Conservation (phyloP, 2,113 vertebrate species). For the Ictalurus punctatus region DNA sequence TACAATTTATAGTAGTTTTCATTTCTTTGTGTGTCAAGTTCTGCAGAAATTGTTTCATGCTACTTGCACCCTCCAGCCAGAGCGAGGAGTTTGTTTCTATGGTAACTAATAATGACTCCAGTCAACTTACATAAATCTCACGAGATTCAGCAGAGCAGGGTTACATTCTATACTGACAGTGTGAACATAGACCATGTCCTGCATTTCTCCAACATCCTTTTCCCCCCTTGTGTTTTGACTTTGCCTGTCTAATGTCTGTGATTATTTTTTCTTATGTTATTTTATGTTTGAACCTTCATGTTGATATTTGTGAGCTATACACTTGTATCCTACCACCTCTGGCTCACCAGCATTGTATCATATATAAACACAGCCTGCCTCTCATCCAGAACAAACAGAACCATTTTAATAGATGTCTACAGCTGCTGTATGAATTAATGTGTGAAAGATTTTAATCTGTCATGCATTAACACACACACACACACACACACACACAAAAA, state of each 20-base stretch:
- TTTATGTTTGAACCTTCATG: background rate
- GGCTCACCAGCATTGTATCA: background rate
- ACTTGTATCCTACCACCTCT: background rate
- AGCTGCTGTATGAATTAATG: background rate
- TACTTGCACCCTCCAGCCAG: conserved; percentile 16
- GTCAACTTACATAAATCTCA: conserved; percentile 36
- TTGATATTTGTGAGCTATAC: background rate
- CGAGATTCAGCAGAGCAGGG: conserved; percentile 12
- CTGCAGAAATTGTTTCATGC: conserved; percentile 16
- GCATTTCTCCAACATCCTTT: background rate
- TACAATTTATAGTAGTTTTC: background rate
- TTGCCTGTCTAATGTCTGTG: background rate
- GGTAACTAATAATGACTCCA: conserved; percentile 33
- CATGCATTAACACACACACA: background rate
- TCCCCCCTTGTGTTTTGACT: background rate
- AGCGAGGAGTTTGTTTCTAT: conserved; percentile 24
- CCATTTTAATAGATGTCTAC: background rate
- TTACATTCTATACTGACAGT: conserved; percentile 10
- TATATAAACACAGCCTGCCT: background rate
- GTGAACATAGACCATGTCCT: background rate
- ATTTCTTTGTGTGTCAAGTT: conserved; percentile 8
- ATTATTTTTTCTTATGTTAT: background rate
- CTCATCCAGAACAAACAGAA: background rate
- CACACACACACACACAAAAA: background rate
- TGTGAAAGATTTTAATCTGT: background rate